phyloP scores from a whole-genome alignment of 1,140 invertebrate species.

The Parapsyche elsis region DNA sequence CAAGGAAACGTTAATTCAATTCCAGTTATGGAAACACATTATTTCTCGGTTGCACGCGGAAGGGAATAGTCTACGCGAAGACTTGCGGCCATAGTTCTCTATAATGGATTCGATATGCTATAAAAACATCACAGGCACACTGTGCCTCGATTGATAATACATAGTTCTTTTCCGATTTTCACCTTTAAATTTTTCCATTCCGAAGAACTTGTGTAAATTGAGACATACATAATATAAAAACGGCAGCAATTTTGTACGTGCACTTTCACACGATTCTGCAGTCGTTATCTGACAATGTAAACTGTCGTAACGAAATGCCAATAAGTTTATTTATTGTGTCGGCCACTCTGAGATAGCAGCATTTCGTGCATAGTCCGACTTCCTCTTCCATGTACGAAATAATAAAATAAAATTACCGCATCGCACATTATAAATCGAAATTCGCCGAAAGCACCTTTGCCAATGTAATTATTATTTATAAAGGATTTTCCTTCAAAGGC shows the following conservation, averaged over 20 bases:
- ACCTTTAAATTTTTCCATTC: too few species aligned
- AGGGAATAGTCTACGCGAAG: neutral
- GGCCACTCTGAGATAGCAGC: neutral
- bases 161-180: too few species aligned
- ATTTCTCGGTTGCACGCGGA: conserved; percentile 6
- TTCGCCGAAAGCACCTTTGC: neutral
- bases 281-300: neutral
- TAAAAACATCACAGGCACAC: neutral
- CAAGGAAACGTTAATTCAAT: conserved; percentile 44
- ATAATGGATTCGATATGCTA: neutral
- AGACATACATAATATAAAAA: neutral
- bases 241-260: neutral
- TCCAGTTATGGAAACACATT: conserved; percentile 34
- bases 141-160: too few species aligned
- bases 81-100: conserved; percentile 1
- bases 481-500: neutral
- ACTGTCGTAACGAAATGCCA: conserved; percentile 1
- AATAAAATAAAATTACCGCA: neutral
- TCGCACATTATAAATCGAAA: neutral
- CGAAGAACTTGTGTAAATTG: too few species aligned
- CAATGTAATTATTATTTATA: conserved; percentile 17
- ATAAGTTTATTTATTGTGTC: neutral
- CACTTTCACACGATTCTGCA: conserved; percentile 16
- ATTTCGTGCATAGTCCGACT: neutral
- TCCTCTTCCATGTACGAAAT: neutral